Conservation (phyloP, 2,797 vertebrate species). For the Catamblyrhynchus diadema region DNA sequence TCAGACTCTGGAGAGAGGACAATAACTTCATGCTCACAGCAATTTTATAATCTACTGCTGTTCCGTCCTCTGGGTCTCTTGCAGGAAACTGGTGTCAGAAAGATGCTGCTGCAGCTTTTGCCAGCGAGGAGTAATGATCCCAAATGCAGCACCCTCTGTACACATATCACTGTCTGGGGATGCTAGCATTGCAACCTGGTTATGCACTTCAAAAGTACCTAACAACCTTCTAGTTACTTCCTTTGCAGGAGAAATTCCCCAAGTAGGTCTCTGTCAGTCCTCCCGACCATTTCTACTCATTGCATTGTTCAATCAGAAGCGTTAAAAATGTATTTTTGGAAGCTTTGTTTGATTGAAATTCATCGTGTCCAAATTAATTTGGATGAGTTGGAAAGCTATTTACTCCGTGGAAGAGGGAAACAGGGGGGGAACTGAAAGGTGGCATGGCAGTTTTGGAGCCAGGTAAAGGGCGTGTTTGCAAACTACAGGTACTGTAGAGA, state of each 20-base stretch:
- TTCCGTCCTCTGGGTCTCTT: not conserved
- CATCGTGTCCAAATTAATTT: not conserved
- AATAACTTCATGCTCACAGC: not conserved
- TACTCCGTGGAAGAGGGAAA: not conserved
- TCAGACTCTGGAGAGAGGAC: not conserved
- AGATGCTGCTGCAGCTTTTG: constrained; percentile 6
- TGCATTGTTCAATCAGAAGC: not conserved
- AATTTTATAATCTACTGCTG: not conserved
- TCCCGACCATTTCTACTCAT: not conserved
- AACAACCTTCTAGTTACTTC: not conserved
- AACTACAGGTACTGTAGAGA: not conserved
- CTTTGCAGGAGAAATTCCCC: not conserved
- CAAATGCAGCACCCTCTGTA: not conserved
- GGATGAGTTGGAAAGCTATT: not conserved
- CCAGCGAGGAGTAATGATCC: not conserved
- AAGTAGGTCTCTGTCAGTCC: not conserved
- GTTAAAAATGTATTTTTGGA: not conserved
- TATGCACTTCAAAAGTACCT: not conserved
- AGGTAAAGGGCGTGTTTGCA: not conserved
- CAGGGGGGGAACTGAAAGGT: not conserved
- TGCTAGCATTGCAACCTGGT: not conserved
- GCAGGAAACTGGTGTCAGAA: not conserved
- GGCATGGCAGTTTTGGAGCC: not conserved
- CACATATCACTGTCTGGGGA: not conserved
- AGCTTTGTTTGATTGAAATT: not conserved